Evolutionary conservation across 1,140 invertebrate species (phyloP).

Genomic region (Cephus cinctus): DNA sequence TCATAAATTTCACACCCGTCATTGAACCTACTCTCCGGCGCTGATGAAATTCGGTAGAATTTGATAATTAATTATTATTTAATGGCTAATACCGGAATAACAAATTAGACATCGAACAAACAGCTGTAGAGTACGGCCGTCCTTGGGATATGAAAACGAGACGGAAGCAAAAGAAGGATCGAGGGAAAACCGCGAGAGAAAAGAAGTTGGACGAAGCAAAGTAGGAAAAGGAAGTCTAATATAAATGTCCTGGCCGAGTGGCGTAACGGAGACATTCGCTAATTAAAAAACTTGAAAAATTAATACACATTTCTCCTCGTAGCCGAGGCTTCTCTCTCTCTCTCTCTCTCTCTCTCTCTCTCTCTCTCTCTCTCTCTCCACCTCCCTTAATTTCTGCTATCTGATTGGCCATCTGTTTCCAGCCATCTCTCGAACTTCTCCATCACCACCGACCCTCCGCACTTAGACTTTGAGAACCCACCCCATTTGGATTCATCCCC

Average conservation of each 20-base stretch:
- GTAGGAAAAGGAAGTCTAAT: slow-evolving; percentile 35
- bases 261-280: slow-evolving; percentile 56
- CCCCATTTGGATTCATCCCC: too few relatives aligned
- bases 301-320: slow-evolving; percentile 48
- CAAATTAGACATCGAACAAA: too few relatives aligned
- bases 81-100: too few relatives aligned
- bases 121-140: too few relatives aligned
- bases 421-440: background rate
- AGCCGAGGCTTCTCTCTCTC: slow-evolving; percentile 16
- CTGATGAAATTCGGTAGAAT: too few relatives aligned
- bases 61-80: too few relatives aligned
- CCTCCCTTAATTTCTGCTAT: slow-evolving; percentile 15
- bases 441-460: background rate
- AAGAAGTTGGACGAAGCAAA: slow-evolving; percentile 1
- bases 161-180: slow-evolving; percentile 8
- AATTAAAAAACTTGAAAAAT: slow-evolving; percentile 61
- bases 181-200: background rate
- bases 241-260: slow-evolving; percentile 53
- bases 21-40: too few relatives aligned
- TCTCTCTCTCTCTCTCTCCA: slow-evolving; percentile 8
- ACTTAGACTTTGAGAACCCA: too few relatives aligned
- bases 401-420: background rate
- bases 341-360: too few relatives aligned
- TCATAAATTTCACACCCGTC: too few relatives aligned
- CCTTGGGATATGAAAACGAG: slow-evolving; percentile 3